Evolutionary conservation across 2,888 invertebrate genomes (phyloP).

Genomic region (Tinea semifulvella): DNA sequence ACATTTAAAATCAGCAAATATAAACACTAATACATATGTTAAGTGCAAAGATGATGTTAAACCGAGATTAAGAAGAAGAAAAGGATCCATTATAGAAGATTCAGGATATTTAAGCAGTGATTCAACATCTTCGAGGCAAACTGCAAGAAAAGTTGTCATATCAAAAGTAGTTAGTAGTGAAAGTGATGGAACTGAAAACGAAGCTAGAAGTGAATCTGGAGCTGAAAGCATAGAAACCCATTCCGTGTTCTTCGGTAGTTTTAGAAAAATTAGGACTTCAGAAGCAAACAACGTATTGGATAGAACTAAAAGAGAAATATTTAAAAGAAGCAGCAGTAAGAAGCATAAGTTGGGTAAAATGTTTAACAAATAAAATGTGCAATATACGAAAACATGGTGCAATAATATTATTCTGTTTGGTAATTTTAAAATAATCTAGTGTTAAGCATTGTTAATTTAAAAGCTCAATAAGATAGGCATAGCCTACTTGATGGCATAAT

Average conservation of each 20-base stretch:
- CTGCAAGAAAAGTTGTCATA: conserved; percentile 49
- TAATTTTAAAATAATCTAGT: neutral
- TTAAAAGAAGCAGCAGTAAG: conserved; percentile 29
- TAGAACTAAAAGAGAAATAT: conserved; percentile 26
- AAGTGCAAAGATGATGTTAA: conserved; percentile 39
- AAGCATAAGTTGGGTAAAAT: conserved; percentile 22
- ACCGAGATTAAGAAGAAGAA: conserved; percentile 38
- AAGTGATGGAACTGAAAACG: conserved; percentile 82
- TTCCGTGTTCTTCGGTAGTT: conserved; percentile 84
- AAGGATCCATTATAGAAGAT: conserved; percentile 68
- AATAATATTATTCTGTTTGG: conserved; percentile 29
- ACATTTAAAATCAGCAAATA: neutral
- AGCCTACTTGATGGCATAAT: too few species aligned
- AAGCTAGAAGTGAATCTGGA: conserved; percentile 86
- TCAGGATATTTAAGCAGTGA: conserved; percentile 89
- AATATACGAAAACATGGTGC: conserved; percentile 34
- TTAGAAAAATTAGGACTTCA: conserved; percentile 51
- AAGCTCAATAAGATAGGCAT: too few species aligned
- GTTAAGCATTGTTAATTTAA: too few species aligned
- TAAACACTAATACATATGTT: conserved; percentile 52
- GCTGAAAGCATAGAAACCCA: conserved; percentile 89
- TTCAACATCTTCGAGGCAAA: conserved; percentile 68
- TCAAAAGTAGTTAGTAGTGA: conserved; percentile 70
- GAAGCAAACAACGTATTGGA: conserved; percentile 27
- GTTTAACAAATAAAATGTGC: conserved; percentile 24